phyloP scores from a whole-genome alignment of 1,140 invertebrate species.

The Muscidifurax raptorellus region DNA sequence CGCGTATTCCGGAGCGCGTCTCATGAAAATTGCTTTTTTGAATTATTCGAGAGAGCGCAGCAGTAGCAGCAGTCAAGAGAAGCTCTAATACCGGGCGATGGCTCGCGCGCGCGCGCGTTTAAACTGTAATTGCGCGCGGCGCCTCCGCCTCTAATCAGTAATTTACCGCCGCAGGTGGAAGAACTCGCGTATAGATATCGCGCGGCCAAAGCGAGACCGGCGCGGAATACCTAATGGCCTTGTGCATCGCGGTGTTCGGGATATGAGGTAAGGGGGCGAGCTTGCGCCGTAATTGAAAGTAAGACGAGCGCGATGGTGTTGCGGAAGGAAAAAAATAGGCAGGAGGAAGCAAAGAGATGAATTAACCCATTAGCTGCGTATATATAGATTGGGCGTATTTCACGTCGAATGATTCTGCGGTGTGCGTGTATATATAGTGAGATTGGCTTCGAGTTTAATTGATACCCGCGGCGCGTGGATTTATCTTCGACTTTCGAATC shows the following conservation, averaged over 20 bases:
- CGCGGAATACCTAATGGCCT: slow-evolving; percentile 12
- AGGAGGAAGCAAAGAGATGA: neutral
- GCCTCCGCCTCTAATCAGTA: slow-evolving; percentile 55
- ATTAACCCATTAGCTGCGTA: slow-evolving; percentile 8
- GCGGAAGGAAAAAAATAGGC: neutral
- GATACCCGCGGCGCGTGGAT: no score
- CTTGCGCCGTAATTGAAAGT: neutral
- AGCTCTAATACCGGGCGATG: slow-evolving; percentile 54
- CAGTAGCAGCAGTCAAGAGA: neutral
- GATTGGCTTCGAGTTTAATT: no score
- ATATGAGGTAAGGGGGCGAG: neutral
- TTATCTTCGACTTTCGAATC: no score
- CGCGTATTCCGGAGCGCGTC: slow-evolving; percentile 42
- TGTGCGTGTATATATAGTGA: no score
- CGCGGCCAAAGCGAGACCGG: neutral
- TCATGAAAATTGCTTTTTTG: slow-evolving; percentile 54
- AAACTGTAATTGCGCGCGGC: slow-evolving; percentile 56
- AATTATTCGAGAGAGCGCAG: slow-evolving; percentile 52
- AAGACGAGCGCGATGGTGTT: neutral
- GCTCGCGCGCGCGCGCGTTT: slow-evolving; percentile 34
- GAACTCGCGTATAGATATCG: slow-evolving; percentile 11
- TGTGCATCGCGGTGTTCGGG: neutral
- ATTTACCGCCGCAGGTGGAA: slow-evolving; percentile 57
- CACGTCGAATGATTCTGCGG: neutral
- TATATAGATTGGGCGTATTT: neutral